These are phyloP conservation scores for Dione vanillae DNA, from an alignment of 2,888 invertebrate species.

Conservation along the genomic window DNA sequence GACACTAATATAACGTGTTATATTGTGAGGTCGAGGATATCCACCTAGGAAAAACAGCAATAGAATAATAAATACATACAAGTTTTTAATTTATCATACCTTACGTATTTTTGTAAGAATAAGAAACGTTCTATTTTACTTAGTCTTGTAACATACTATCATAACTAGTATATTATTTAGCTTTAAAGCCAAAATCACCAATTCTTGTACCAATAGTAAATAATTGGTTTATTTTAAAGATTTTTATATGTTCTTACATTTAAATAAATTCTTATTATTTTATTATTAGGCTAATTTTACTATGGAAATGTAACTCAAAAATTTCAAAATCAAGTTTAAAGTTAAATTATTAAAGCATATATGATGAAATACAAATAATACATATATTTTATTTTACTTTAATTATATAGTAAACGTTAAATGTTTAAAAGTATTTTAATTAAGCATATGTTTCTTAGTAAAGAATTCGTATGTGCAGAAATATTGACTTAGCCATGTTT, in stretches of 20 bases:
- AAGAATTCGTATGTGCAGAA: background rate
- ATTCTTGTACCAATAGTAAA: too few species aligned
- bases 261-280: too few species aligned
- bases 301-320: background rate
- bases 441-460: background rate
- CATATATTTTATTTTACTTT: background rate
- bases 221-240: too few species aligned
- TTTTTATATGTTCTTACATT: too few species aligned
- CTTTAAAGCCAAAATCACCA: too few species aligned
- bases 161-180: too few species aligned
- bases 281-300: too few species aligned
- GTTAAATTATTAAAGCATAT: too few species aligned
- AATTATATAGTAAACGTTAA: background rate
- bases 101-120: background rate
- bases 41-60: constrained; percentile 16
- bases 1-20: background rate
- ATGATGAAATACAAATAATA: too few species aligned
- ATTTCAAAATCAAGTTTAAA: too few species aligned
- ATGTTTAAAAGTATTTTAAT: constrained; percentile 4
- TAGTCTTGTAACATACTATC: too few species aligned
- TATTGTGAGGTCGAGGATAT: constrained; percentile 17
- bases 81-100: constrained; percentile 3
- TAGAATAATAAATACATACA: constrained; percentile 2
- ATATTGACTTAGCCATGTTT: constrained; percentile 17
- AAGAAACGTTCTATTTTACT: background rate